These are phyloP conservation scores for Trichonephila clavata DNA, from an alignment of 1,140 invertebrate genomes.

Conservation along the genomic window DNA sequence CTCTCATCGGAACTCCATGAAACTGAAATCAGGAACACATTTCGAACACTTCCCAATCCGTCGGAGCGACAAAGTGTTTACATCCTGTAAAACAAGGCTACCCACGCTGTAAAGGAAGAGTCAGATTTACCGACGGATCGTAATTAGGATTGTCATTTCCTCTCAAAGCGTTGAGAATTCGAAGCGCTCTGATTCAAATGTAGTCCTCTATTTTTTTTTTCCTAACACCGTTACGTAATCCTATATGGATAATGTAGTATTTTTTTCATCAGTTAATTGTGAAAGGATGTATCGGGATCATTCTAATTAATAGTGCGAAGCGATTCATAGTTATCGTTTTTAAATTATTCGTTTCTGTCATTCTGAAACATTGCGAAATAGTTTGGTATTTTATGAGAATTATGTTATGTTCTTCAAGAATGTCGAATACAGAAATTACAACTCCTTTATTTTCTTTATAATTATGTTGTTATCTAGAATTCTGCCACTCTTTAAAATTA, in stretches of 20 bases:
- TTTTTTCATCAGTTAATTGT: neutral
- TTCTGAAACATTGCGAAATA: neutral
- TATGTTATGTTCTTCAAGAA: too few species aligned
- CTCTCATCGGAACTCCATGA: neutral
- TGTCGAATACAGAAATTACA: too few species aligned
- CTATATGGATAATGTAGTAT: constrained; percentile 40
- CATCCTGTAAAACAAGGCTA: constrained; percentile 5
- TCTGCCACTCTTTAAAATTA: too few species aligned
- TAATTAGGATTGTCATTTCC: constrained; percentile 42
- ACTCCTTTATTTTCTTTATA: too few species aligned
- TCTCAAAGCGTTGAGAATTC: constrained; percentile 16
- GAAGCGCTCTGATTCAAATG: constrained; percentile 69
- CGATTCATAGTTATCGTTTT: neutral
- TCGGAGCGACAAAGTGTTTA: constrained; percentile 17
- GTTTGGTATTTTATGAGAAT: neutral
- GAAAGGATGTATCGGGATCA: constrained; percentile 34
- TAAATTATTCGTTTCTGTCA: neutral
- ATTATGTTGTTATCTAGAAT: too few species aligned
- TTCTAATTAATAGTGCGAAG: constrained; percentile 33
- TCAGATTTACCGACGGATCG: neutral
- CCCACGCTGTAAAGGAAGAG: constrained; percentile 10
- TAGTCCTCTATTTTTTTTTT: constrained; percentile 46
- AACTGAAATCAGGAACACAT: neutral
- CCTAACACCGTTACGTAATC: neutral
- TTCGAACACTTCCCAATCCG: neutral